Evolutionary conservation across 2,113 vertebrate genomes (phyloP), one percentile per base, ranked within the genome.

Genomic region (Pollachius pollachius): DNA sequence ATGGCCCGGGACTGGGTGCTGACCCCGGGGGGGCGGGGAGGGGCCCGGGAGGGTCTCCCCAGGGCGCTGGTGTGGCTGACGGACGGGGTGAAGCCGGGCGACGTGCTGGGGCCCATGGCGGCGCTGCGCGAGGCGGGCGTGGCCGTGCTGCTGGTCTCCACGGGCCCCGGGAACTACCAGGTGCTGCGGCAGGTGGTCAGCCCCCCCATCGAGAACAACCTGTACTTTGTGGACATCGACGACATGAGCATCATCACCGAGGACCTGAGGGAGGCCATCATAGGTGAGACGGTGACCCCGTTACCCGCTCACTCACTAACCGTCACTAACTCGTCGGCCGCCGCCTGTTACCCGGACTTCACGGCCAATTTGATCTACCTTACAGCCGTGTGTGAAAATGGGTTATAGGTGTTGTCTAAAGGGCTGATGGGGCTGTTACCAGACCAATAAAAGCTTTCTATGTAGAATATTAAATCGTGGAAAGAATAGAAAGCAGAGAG

Each of bases 1-100:
- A 90, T 91, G 0, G 95, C 94, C 66, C 92, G 88, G 71, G 87
- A 95, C 3, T 74, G 86, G 62, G 83, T 83, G 85, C 92, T 90
- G 85, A 90, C 0, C n/a, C 80, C 0, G 9, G 52, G 93, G 79
- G 0, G 85, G 76, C 0, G 19, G 0, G 82, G 61, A 0, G 87
- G 87, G 21, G 92, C 95, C 63, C 86, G 95, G 30, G 73, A 78
- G 0, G 93, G 86, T 0, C 93, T 97, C 5, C 95, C 96, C 1
- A 95, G 96, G 72, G 96, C 97, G 5, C 81, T 99, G 85, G 91
- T 99, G 57, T 99, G 97, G 97, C 85, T 99, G 79, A 99, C 97
- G 0, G 97, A 99, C 0, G 97, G 97, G 3, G 92, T 94, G 74
- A 95, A 95, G 78, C 96, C 93, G 0, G 96, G 96, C 0, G 91